Evolutionary conservation across 2,797 vertebrate genomes (phyloP).

Genomic region (Ceryle rudis): DNA sequence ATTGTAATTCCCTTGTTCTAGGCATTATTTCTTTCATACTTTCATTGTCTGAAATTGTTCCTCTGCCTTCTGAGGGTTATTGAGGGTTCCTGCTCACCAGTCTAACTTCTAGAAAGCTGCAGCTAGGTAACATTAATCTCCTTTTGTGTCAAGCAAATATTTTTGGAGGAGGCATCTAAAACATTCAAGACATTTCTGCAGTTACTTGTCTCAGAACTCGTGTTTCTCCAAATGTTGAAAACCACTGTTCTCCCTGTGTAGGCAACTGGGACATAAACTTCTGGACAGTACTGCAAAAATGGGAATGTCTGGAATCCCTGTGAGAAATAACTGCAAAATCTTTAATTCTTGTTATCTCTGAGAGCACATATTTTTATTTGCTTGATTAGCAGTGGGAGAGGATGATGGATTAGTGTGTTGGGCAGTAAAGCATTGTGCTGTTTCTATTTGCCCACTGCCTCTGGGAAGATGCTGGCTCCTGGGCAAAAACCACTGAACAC

Average conservation of each 20-base stretch:
- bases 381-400: neutral
- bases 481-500: neutral
- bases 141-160: neutral
- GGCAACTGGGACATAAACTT: neutral
- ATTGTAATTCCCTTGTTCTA: neutral
- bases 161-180: neutral
- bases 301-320: slow-evolving; percentile 33
- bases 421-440: neutral
- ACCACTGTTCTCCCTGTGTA: rapidly evolving
- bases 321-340: slow-evolving; percentile 19
- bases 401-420: neutral
- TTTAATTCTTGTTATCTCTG: slow-evolving; percentile 51
- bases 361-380: slow-evolving; percentile 36
- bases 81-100: neutral
- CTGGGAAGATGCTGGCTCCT: neutral
- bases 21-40: neutral
- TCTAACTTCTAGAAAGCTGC: neutral
- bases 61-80: neutral
- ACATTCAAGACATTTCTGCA: neutral
- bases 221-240: neutral
- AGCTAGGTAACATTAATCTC: neutral
- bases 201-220: neutral
- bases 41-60: neutral
- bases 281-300: slow-evolving; percentile 6
- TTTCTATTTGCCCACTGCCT: neutral